Base-by-base conservation (phyloP, 2,797 vertebrate genomes). In the Danio tinwini region DNA sequence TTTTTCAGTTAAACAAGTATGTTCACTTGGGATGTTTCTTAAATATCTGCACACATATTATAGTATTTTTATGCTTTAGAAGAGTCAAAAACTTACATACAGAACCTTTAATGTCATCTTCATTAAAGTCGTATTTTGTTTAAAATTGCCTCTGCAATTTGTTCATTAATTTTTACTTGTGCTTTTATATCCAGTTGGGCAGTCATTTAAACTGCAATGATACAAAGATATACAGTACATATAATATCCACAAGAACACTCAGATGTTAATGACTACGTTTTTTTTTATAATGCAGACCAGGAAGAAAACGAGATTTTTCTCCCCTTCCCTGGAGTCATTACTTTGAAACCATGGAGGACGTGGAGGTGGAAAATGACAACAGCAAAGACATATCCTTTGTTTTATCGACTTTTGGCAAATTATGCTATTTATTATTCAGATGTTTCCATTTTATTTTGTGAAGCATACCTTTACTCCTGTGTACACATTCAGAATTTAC, bases 401-500 rank as follows among this genome's bases (percentile, higher is more conserved):
- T 14, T 53, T 74, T 7, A 50, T 16, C 50, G 13, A 69, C 5
- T 47, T 2, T 29, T 62, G 42, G 17, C 21, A 19, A 61, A 44
- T 45, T 16, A 11, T 74, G 0, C 5, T 14, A 52, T 21, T 53
- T 53, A 40, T 16, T n/a, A 9, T 19, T 44, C 12, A 17, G 4
- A 6, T 29, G 71, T 37, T 63, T 7, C 4, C 12, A 19, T 7
- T 73, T 19, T 61, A 7, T 69, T 68, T 5, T 21, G 19, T 82
- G 68, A 47, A 68, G 39, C 3, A 2, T 86, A 87, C 95, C 93
- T 97, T 99, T 92, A 98, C 96, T 90, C 71, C 85, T 80, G 82
- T 92, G 89, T 94, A 99, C 98, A 94, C 96, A 93, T 99, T 99
- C 93, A 96, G 98, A 92, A 90, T 98, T 92, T 99, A 99, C 91